Base-by-base conservation (phyloP, 2,797 vertebrate genomes). In the Poecilia picta region DNA sequence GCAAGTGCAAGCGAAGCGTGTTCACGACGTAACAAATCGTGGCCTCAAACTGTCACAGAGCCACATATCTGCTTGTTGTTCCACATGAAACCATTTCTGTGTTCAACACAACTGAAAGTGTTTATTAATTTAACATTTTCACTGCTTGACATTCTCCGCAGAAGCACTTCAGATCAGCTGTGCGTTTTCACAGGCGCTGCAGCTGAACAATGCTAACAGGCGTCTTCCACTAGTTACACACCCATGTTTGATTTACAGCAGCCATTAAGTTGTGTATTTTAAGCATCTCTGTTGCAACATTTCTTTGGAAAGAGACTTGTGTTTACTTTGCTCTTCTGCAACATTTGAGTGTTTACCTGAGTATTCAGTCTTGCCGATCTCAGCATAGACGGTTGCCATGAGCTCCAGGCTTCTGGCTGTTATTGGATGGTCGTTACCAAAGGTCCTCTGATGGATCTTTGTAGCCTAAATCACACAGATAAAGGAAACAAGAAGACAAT, bases 331-430 rank as follows among this genome's bases (percentile, higher is more conserved):
- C 20, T 5, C 8, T 23, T 62, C 72, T 43, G 66, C 23, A 51
- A 39, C n/a, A 25, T 53, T 81, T 5, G 39, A 83, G 36, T 64
- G 41, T 78, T 91, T 93, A 96, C 96, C 95, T 95, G 95, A 95
- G 90, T 96, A 96, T 88, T 96, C 96, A 1, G 94, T 96, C 88
- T 96, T 96, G 83, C 95, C 95, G 49, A 96, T 95, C 90, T 96
- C 95, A 87, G 95, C 95, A 72, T 96, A 97, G 86, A 96, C 95
- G 0, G 94, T 95, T 74, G 95, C 96, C 88, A 97, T 94, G 18
- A 96, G 94, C 93, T 96, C 95, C 91, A 96, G 94, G 84, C 95
- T 97, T 86, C 94, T 93, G 89, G 94, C 93, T 85, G 95, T 96
- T 72, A 96, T 93, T 43, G 95, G 95, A 74, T 96, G 95, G 89